A percentile compares a stretch with the other conserved stretches of the same genome.
These are phyloP conservation scores for Pangasius sanitwongsei DNA, from an alignment of 2,797 vertebrate species.

Conservation along the genomic window DNA sequence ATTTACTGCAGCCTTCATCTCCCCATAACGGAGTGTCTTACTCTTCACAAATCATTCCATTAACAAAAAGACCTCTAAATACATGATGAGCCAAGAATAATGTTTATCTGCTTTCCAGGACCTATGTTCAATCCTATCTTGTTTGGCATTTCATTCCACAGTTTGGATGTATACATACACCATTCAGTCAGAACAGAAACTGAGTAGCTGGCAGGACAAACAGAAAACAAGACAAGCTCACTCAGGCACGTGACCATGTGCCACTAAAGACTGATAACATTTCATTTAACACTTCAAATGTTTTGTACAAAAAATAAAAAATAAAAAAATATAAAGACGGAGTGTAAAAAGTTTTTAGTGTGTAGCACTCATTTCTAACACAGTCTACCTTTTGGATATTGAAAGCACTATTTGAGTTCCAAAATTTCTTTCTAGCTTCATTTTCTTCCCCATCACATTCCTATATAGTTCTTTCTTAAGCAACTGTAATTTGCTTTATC, in stretches of 20 bases:
- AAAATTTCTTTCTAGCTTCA: constrained; percentile 44
- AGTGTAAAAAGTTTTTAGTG: constrained; percentile 59
- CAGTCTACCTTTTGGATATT: constrained; percentile 57
- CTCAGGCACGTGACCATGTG: constrained; percentile 46
- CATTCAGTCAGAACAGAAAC: not conserved
- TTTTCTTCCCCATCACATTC: constrained; percentile 20
- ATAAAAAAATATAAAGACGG: constrained; percentile 48
- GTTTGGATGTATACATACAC: not conserved
- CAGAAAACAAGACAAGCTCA: constrained; percentile 18
- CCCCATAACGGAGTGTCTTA: not conserved
- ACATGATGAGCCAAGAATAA: not conserved
- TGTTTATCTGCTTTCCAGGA: not conserved
- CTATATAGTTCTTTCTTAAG: constrained; percentile 58
- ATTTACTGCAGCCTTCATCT: not conserved
- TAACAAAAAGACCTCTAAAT: constrained; percentile 12
- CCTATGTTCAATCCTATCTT: not conserved
- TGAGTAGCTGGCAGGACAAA: constrained; percentile 24
- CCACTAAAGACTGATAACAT: constrained; percentile 55
- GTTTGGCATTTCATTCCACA: constrained; percentile 16
- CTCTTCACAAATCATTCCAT: constrained; percentile 8
- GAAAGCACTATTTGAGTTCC: constrained; percentile 60
- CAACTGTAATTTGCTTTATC: constrained; percentile 65
- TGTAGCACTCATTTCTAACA: constrained; percentile 61
- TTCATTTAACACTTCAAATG: constrained; percentile 63
- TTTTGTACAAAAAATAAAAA: constrained; percentile 63